These are phyloP conservation scores for Thunnus thynnus DNA, from an alignment of 2,113 vertebrate species.

Conservation along the genomic window DNA sequence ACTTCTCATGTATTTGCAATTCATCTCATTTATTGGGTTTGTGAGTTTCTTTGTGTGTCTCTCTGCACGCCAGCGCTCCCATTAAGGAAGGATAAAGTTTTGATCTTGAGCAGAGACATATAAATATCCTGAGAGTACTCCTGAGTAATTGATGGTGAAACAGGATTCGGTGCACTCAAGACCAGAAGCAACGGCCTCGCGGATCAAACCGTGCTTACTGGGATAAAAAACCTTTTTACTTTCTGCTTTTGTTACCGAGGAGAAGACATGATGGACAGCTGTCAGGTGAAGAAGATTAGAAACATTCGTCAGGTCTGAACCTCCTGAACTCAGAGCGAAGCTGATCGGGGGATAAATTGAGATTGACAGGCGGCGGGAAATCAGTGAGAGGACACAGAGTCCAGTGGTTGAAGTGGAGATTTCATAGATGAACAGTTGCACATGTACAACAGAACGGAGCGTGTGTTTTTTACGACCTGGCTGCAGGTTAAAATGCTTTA, in stretches of 20 bases:
- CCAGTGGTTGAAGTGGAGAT: too few species aligned
- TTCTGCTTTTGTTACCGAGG: not conserved
- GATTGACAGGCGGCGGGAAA: too few species aligned
- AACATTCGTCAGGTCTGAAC: constrained; percentile 24
- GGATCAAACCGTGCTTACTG: not conserved
- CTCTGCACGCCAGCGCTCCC: constrained; percentile 6
- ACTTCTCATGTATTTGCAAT: not conserved
- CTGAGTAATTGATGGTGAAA: constrained; percentile 21
- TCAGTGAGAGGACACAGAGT: too few species aligned
- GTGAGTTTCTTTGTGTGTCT: not conserved
- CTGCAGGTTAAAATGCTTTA: not conserved
- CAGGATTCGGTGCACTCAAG: too few species aligned
- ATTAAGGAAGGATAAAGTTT: constrained; percentile 32
- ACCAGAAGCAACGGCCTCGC: not conserved
- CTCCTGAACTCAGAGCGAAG: constrained; percentile 32
- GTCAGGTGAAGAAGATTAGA: constrained; percentile 37
- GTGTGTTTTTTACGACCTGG: too few species aligned
- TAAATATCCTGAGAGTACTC: constrained; percentile 24
- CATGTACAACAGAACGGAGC: too few species aligned
- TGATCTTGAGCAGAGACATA: constrained; percentile 16
- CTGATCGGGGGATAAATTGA: not conserved
- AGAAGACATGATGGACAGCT: constrained; percentile 17
- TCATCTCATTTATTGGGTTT: not conserved
- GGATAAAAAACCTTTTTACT: not conserved
- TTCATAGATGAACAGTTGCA: too few species aligned